Conservation (phyloP, 1,140 invertebrate genomes). For the Drosophila burlai region DNA sequence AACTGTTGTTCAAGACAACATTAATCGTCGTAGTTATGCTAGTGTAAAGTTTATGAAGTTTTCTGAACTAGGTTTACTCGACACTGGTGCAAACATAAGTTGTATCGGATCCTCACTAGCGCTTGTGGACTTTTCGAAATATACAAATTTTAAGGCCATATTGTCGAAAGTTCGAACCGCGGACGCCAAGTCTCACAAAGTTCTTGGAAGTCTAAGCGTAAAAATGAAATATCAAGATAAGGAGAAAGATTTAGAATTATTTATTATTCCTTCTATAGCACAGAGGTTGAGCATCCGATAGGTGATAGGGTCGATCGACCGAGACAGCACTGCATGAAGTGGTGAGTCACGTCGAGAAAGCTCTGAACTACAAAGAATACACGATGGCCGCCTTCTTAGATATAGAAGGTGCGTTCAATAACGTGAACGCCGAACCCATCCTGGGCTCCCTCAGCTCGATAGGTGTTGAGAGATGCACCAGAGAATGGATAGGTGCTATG, state of each 20-base stretch:
- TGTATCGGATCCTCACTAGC: background rate
- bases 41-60: slow-evolving; percentile 8
- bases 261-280: background rate
- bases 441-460: no score
- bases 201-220: background rate
- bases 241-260: background rate
- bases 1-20: slow-evolving; percentile 1
- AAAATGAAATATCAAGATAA: slow-evolving; percentile 4
- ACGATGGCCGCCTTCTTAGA: no score
- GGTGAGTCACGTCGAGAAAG: no score
- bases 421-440: no score
- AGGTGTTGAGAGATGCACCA: no score
- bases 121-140: background rate
- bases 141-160: background rate
- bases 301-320: no score
- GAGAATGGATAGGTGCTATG: no score
- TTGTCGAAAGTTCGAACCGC: background rate
- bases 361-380: no score
- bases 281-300: slow-evolving; percentile 7
- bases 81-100: slow-evolving; percentile 1
- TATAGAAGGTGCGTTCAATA: no score
- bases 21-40: slow-evolving; percentile 6
- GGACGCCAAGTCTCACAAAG: background rate
- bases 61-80: slow-evolving; percentile 7
- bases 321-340: no score